These are phyloP conservation scores for Euphydryas editha DNA, from an alignment of 2,888 invertebrate genomes.

Conservation along the genomic window DNA sequence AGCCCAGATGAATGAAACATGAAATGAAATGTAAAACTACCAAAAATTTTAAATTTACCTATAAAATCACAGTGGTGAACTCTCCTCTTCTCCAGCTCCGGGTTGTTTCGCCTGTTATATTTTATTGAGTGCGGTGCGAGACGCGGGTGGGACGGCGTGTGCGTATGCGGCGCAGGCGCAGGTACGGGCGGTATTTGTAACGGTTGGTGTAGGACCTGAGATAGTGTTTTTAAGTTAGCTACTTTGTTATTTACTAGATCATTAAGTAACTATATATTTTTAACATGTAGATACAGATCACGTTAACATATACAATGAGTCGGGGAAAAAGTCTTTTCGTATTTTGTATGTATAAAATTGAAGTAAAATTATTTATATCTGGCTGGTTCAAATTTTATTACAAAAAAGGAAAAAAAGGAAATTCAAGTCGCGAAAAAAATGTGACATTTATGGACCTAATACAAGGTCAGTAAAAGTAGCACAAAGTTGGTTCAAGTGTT, in stretches of 20 bases:
- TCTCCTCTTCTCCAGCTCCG: constrained; percentile 96
- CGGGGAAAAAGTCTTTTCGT: too few relatives aligned
- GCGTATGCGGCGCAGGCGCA: constrained; percentile 45
- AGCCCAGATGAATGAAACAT: too few relatives aligned
- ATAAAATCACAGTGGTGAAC: constrained; percentile 98
- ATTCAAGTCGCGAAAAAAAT: too few relatives aligned
- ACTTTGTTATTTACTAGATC: neutral
- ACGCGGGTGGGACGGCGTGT: constrained; percentile 59
- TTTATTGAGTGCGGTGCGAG: constrained; percentile 80
- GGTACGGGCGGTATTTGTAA: constrained; percentile 56
- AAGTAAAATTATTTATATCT: too few relatives aligned
- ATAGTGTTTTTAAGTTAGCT: neutral
- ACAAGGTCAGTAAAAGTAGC: too few relatives aligned
- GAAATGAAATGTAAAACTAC: neutral
- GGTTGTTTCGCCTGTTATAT: constrained; percentile 97
- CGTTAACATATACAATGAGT: too few relatives aligned
- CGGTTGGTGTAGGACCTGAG: constrained; percentile 61
- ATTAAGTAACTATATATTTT: neutral
- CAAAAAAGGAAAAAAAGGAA: too few relatives aligned
- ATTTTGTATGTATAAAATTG: too few relatives aligned
- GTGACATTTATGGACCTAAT: too few relatives aligned
- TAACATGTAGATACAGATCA: too few relatives aligned
- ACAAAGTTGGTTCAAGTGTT: too few relatives aligned
- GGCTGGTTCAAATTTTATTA: too few relatives aligned
- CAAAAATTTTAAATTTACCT: constrained; percentile 35